Percentiles rank a stretch among this genome's conserved stretches.
Conservation (phyloP, 2,797 vertebrate species). For the Epinephelus awoara region DNA sequence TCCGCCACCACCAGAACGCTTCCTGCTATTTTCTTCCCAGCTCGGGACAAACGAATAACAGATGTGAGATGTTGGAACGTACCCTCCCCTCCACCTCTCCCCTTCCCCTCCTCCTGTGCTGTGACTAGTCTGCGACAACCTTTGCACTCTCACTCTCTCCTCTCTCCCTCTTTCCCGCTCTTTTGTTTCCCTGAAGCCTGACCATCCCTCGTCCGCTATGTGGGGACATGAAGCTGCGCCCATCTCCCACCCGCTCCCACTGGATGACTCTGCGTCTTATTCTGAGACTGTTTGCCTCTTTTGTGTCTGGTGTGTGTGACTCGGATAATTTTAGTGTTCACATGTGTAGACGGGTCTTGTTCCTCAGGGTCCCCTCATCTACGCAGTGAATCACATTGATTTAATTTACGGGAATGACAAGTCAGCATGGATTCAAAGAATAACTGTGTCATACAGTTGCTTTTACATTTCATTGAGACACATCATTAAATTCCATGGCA, state of each 20-base stretch:
- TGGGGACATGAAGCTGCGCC: constrained; percentile 76
- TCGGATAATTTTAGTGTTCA: constrained; percentile 31
- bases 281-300: constrained; percentile 42
- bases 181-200: constrained; percentile 66
- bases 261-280: constrained; percentile 33
- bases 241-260: constrained; percentile 64
- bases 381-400: constrained; percentile 52
- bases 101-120: constrained; percentile 79
- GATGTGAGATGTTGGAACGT: constrained; percentile 93
- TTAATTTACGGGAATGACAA: constrained; percentile 54
- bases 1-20: constrained; percentile 94
- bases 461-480: constrained; percentile 35
- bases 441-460: constrained; percentile 52
- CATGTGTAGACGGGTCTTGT: constrained; percentile 18
- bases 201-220: constrained; percentile 80
- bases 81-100: constrained; percentile 88
- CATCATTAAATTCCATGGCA: constrained; percentile 40
- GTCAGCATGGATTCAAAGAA: constrained; percentile 44
- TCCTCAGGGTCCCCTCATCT: constrained; percentile 20
- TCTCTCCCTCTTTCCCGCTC: constrained; percentile 48
- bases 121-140: constrained; percentile 82
- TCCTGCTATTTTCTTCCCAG: constrained; percentile 97
- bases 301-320: constrained; percentile 40
- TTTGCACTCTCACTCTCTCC: constrained; percentile 72
- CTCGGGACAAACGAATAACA: constrained; percentile 97